These are phyloP conservation scores for Phyllotreta striolata DNA, from an alignment of 2,888 invertebrate genomes.

Conservation along the genomic window DNA sequence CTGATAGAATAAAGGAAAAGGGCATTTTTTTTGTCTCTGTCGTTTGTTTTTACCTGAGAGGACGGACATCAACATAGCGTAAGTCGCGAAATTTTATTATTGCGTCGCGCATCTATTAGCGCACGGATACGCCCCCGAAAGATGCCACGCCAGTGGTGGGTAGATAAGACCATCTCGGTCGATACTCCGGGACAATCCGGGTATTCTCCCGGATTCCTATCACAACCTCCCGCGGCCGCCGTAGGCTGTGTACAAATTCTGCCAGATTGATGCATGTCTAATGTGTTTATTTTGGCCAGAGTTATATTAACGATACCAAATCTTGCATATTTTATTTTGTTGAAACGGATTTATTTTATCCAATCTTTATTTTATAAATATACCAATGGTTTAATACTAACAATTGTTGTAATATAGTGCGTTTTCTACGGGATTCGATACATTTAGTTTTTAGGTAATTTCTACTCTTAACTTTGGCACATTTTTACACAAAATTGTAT, in stretches of 20 bases:
- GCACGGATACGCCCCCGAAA: slow-evolving; percentile 50
- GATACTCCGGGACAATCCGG: slow-evolving; percentile 57
- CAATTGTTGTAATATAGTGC: no score
- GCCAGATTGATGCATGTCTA: slow-evolving; percentile 56
- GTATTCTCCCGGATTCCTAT: slow-evolving; percentile 54
- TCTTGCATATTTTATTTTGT: slow-evolving; percentile 7
- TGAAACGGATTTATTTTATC: neutral
- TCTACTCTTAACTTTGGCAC: no score
- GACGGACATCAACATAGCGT: slow-evolving; percentile 45
- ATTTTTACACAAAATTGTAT: no score
- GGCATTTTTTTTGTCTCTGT: slow-evolving; percentile 46
- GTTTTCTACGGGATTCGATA: no score
- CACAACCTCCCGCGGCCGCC: slow-evolving; percentile 38
- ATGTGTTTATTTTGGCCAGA: slow-evolving; percentile 54
- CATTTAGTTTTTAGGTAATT: no score
- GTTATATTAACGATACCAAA: slow-evolving; percentile 20
- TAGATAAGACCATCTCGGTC: slow-evolving; percentile 59
- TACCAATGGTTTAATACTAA: no score
- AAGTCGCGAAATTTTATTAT: slow-evolving; percentile 51
- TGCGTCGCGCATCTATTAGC: slow-evolving; percentile 54
- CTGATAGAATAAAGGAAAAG: slow-evolving; percentile 49
- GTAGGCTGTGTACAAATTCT: slow-evolving; percentile 50
- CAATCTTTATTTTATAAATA: neutral
- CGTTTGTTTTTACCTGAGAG: slow-evolving; percentile 44
- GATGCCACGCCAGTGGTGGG: slow-evolving; percentile 58